Conservation (phyloP, 2,113 vertebrate species). For the Hyaena hyaena region DNA sequence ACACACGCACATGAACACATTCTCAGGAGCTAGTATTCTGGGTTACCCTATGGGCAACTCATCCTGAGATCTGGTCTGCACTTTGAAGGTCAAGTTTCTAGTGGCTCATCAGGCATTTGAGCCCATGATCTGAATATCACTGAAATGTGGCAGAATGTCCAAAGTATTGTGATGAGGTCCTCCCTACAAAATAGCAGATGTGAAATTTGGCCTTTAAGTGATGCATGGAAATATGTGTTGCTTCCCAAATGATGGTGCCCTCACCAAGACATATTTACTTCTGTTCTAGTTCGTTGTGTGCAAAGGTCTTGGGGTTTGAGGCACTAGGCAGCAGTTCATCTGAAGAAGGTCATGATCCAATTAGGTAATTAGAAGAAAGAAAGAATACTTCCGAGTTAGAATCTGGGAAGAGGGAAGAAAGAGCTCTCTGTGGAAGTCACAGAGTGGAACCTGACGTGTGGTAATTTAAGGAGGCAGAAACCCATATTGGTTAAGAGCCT, state of each 20-base stretch:
- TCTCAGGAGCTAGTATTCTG: neutral
- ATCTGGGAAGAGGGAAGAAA: neutral
- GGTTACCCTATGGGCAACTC: neutral
- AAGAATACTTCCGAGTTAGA: neutral
- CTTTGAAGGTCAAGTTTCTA: neutral
- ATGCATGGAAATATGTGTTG: accelerated
- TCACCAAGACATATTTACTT: neutral
- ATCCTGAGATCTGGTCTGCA: neutral
- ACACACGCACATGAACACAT: too few relatives aligned
- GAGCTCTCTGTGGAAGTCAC: neutral
- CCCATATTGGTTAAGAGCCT: neutral
- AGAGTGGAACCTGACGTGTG: neutral
- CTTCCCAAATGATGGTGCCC: neutral
- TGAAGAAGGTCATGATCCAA: neutral
- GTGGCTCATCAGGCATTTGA: neutral
- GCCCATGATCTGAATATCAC: neutral
- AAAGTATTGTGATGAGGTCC: neutral
- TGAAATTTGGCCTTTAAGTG: neutral
- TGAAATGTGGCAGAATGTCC: neutral
- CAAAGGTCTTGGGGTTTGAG: neutral
- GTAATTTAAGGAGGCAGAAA: neutral
- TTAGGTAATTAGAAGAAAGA: neutral
- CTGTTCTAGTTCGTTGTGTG: neutral
- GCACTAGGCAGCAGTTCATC: neutral
- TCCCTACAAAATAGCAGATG: neutral